phyloP scores from a whole-genome alignment of 1,140 invertebrate species.

The Neodiprion virginianus region DNA sequence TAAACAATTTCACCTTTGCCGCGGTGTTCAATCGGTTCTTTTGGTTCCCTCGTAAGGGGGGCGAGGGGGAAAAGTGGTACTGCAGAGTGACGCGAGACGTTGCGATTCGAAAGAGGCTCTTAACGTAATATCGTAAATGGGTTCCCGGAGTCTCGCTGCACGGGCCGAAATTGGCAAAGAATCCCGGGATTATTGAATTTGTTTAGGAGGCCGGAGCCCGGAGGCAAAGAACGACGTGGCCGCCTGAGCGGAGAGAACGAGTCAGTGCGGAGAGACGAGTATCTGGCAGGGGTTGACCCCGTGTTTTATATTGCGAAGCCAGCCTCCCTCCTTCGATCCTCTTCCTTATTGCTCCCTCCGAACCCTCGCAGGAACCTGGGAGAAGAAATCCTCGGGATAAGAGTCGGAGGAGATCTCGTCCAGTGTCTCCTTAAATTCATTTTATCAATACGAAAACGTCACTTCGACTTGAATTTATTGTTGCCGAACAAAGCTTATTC shows the following conservation, averaged over 20 bases:
- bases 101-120: no score
- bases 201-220: constrained; percentile 47
- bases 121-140: constrained; percentile 7
- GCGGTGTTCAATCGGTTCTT: no score
- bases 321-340: constrained; percentile 51
- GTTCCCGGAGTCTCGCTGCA: constrained; percentile 20
- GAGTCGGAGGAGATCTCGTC: no score
- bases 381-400: no score
- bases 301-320: constrained; percentile 50
- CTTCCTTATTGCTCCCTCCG: constrained; percentile 45
- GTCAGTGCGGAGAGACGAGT: constrained; percentile 17
- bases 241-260: neutral
- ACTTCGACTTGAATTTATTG: neutral
- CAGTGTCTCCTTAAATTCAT: no score
- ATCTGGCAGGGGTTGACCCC: constrained; percentile 37
- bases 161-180: constrained; percentile 52
- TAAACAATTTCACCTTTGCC: no score
- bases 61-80: neutral
- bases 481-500: neutral
- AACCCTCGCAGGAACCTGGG: no score
- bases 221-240: constrained; percentile 36
- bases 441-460: neutral
- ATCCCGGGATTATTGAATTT: constrained; percentile 62
- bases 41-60: neutral
- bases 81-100: no score